phyloP scores from a whole-genome alignment of 2,888 invertebrate species.

The Halocaridina rubra region DNA sequence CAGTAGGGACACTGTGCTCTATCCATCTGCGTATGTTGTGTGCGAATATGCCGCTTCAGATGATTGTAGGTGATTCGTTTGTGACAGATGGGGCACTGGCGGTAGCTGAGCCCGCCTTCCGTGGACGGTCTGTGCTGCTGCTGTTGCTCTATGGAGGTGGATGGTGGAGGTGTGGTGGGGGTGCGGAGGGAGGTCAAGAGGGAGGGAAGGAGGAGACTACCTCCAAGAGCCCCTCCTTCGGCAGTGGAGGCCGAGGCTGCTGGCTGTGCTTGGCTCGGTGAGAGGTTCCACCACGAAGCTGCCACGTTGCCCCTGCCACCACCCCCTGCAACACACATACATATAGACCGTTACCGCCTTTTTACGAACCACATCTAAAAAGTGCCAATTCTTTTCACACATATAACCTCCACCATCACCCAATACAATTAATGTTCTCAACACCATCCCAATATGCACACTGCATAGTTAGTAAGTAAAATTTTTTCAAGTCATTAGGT shows the following conservation, averaged over 20 bases:
- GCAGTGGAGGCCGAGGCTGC: conserved; percentile 34
- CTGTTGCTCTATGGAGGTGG: conserved; percentile 44
- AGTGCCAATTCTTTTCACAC: not conserved
- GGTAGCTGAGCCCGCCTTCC: conserved; percentile 59
- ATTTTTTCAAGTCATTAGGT: too few relatives aligned
- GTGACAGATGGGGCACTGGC: conserved; percentile 59
- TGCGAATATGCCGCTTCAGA: conserved; percentile 61
- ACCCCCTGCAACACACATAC: conserved; percentile 55
- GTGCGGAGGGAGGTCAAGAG: conserved; percentile 43
- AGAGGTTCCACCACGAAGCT: conserved; percentile 40
- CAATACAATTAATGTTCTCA: too few relatives aligned
- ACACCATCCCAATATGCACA: too few relatives aligned
- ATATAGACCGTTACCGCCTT: not conserved
- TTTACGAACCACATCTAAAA: not conserved
- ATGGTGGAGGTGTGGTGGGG: conserved; percentile 51
- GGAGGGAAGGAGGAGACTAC: conserved; percentile 50
- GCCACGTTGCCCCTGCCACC: conserved; percentile 43
- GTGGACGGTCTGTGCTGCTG: conserved; percentile 22
- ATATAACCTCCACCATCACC: not conserved
- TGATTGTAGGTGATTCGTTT: conserved; percentile 62
- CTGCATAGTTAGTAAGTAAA: too few relatives aligned
- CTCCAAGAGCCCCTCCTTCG: conserved; percentile 35
- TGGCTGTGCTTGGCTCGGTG: conserved; percentile 31
- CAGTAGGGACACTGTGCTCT: conserved; percentile 60
- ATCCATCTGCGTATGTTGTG: conserved; percentile 62